Evolutionary conservation across 1,140 invertebrate species (phyloP).

Genomic region (Drosophila willistoni): DNA sequence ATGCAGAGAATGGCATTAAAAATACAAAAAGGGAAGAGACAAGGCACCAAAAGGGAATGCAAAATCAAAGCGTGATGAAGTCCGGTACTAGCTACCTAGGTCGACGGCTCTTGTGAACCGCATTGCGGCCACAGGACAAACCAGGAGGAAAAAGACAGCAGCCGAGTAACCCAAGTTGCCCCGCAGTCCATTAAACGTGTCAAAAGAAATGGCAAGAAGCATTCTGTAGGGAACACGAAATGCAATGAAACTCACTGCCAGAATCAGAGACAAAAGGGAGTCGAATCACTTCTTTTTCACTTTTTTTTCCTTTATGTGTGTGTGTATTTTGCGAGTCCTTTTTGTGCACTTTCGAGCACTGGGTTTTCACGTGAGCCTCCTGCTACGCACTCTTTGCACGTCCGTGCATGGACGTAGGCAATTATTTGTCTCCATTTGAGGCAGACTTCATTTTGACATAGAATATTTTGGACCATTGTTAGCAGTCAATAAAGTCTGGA

Average conservation of each 20-base stretch:
- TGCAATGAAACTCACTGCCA: constrained; percentile 32
- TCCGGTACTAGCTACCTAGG: constrained; percentile 12
- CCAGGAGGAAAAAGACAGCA: constrained; percentile 13
- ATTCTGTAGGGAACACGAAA: constrained; percentile 31
- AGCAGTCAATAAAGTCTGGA: not conserved
- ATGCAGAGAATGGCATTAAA: constrained; percentile 62
- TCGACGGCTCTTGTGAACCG: constrained; percentile 43
- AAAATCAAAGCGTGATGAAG: constrained; percentile 72
- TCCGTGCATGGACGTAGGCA: not conserved
- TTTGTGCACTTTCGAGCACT: not conserved
- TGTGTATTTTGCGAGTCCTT: not conserved
- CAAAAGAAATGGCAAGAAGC: constrained; percentile 53
- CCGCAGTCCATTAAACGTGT: constrained; percentile 74
- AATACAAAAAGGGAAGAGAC: constrained; percentile 41
- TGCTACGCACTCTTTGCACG: not conserved
- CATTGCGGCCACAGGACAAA: constrained; percentile 57
- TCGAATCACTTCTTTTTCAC: constrained; percentile 27
- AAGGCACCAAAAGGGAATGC: constrained; percentile 66
- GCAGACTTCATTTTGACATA: not conserved
- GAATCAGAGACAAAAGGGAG: constrained; percentile 42
- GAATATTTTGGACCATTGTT: too few species aligned
- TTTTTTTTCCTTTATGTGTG: not conserved
- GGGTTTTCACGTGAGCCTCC: not conserved
- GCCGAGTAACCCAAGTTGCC: constrained; percentile 16
- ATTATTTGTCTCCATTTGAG: not conserved